A percentile compares a stretch with the other conserved stretches of the same genome.
phyloP scores from a whole-genome alignment of 1,140 invertebrate species.

The Bathynomus jamesi region DNA sequence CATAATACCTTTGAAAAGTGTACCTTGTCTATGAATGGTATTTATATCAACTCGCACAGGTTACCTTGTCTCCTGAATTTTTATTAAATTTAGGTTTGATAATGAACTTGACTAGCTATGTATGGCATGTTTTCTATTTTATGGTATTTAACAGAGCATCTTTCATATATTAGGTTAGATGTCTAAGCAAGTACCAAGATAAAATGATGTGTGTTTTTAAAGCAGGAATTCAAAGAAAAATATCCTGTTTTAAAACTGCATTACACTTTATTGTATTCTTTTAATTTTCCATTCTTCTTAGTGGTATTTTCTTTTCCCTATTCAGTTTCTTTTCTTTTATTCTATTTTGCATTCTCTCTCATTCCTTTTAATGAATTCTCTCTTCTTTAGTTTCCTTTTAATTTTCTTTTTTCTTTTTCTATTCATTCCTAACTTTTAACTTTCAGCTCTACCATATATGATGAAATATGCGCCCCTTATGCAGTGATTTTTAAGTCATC shows the following conservation, averaged over 20 bases:
- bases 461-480: neutral
- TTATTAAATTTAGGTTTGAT: neutral
- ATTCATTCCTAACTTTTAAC: too few species aligned
- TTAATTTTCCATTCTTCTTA: neutral
- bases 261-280: neutral
- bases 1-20: too few species aligned
- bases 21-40: too few species aligned
- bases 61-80: neutral
- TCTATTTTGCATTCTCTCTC: neutral
- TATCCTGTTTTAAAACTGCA: neutral
- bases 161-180: neutral
- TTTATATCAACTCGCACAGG: too few species aligned
- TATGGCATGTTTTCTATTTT: too few species aligned
- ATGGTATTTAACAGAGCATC: neutral
- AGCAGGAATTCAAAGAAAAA: too few species aligned
- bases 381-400: too few species aligned
- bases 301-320: neutral
- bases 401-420: too few species aligned
- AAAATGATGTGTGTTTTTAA: neutral
- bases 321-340: neutral
- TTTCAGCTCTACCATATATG: too few species aligned
- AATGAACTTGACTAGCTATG: too few species aligned
- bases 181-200: neutral
- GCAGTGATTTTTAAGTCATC: neutral
- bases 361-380: neutral